phyloP scores from a whole-genome alignment of 2,797 vertebrate genomes.

The Micrastur ruficollis region DNA sequence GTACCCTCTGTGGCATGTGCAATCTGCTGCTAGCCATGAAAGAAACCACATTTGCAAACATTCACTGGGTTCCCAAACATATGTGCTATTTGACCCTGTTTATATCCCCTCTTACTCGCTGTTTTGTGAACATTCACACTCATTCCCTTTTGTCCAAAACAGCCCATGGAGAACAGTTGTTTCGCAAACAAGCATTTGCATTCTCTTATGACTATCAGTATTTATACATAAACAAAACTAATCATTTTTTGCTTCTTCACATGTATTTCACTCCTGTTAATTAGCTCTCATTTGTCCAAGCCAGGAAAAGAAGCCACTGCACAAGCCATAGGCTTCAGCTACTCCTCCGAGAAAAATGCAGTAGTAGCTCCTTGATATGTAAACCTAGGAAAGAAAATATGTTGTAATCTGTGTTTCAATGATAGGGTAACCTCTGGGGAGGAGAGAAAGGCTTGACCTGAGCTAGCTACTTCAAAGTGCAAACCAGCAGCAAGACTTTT shows the following conservation, averaged over 20 bases:
- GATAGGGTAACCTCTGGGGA: not conserved
- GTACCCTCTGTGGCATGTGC: rapidly evolving
- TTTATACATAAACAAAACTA: conserved; percentile 4
- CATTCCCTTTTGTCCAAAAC: not conserved
- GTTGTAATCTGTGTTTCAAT: rapidly evolving
- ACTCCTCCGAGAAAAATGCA: not conserved
- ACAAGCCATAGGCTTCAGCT: not conserved
- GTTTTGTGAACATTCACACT: not conserved
- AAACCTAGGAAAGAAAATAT: not conserved
- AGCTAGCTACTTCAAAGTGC: not conserved
- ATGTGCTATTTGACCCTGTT: not conserved
- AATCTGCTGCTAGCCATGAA: not conserved
- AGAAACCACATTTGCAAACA: not conserved
- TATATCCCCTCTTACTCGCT: not conserved
- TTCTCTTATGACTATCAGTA: not conserved
- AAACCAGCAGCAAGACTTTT: not conserved
- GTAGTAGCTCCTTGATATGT: not conserved
- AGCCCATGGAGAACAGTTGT: not conserved
- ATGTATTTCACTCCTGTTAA: not conserved
- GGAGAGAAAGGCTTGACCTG: not conserved
- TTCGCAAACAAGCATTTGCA: not conserved
- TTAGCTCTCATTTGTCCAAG: not conserved
- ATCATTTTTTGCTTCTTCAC: not conserved
- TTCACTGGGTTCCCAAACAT: not conserved
- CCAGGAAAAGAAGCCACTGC: not conserved